Evolutionary conservation across 2,888 invertebrate genomes (phyloP), one percentile per base, ranked within the genome.

Genomic region (Troides aeacus): DNA sequence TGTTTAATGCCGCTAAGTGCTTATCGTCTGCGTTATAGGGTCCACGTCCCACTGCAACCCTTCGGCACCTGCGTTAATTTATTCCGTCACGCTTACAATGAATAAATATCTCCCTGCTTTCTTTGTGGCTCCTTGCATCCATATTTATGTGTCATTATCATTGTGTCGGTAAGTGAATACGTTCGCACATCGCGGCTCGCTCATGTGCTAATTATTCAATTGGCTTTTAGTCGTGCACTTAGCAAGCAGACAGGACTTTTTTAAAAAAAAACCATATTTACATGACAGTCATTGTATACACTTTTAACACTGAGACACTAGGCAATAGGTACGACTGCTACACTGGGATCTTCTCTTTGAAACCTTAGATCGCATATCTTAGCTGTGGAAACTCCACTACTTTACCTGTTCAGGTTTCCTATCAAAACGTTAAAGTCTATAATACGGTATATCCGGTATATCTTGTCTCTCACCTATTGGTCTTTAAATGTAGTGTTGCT

Each of bases 1-100:
- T 71, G 69, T 67, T 63, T 71, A 50, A 71, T 57, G 72, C 75
- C 72, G 74, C 74, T 72, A 71, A 74, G 72, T 70, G 72, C 63
- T 66, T 70, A 66, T 66, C 62, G 59, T 50, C n/a, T 56, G 59
- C 39, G 59, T 59, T 60, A 64, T 69, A 69, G 64, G 64, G 69
- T 64, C 42, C 64, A 64, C 50, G 56, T 50, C 62, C 24, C 21
- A 36, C 15, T 8, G 68, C 30, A 59, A 30, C 60, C 58, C 62
- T 21, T 36, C 53, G 17, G 36, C 63, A 23, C 70, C 46, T 57
- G 65, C 62, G n/a, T 62, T 57, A 42, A 61, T 57, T 66, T 59
- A 66, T 66, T 57, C 66, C 21, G 50, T 24, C 69, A 46, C 66
- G 62, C 36, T 66, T 46, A 18, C 23, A 66, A 70, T 70, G 66